Evolutionary conservation across 37 sponge, comb jelly and placozoan species (phyloP).

Genomic region (Axinella damicornis): DNA sequence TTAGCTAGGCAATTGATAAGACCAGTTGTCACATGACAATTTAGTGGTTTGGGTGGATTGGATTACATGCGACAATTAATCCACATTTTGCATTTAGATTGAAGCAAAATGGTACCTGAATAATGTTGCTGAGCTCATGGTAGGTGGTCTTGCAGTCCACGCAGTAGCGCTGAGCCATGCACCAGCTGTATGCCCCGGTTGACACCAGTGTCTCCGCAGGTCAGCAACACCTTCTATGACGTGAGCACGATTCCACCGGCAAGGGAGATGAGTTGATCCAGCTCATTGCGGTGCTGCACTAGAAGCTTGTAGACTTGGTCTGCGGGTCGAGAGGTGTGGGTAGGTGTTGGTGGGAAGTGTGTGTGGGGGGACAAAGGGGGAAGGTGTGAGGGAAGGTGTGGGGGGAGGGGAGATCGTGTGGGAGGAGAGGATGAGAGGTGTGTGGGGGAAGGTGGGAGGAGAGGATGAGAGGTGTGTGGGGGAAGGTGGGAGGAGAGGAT

Average conservation of each 20-base stretch:
- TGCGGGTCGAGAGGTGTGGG: slow-evolving; percentile 30
- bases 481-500: too few species aligned
- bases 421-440: too few species aligned
- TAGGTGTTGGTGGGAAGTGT: background rate
- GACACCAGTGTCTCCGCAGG: slow-evolving; percentile 37
- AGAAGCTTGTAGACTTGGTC: slow-evolving; percentile 81
- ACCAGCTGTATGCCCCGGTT: slow-evolving; percentile 80
- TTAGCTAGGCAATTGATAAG: too few species aligned
- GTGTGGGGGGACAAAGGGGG: background rate
- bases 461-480: too few species aligned
- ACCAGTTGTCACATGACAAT: too few species aligned
- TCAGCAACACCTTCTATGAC: too few species aligned
- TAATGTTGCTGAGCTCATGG: slow-evolving; percentile 83
- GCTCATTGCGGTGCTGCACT: slow-evolving; percentile 73
- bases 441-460: too few species aligned
- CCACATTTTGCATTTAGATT: too few species aligned
- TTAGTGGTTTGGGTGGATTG: too few species aligned
- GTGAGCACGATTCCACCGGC: slow-evolving; percentile 30
- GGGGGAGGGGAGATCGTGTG: too few species aligned
- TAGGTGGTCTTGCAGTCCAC: slow-evolving; percentile 83
- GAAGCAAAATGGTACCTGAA: too few species aligned
- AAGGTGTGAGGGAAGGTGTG: background rate
- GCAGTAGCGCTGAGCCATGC: slow-evolving; percentile 84
- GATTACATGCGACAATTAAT: too few species aligned
- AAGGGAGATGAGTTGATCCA: slow-evolving; percentile 70